Evolutionary conservation across 2,797 vertebrate genomes (phyloP).

Genomic region (Chrysocyon brachyurus): DNA sequence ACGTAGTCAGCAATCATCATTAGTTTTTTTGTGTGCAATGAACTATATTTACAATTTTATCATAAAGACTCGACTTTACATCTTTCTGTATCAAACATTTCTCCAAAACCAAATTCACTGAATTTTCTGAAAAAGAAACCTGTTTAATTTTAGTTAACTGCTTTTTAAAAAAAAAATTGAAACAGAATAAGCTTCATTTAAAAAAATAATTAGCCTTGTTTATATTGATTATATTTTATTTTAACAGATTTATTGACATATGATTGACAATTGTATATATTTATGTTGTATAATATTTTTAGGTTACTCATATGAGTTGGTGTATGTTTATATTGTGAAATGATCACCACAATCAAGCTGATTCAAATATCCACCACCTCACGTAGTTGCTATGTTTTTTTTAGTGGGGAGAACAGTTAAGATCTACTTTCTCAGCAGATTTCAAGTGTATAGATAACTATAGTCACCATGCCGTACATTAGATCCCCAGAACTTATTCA

Average conservation of each 20-base stretch:
- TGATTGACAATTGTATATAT: neutral
- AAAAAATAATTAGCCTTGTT: neutral
- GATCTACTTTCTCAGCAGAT: neutral
- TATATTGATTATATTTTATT: neutral
- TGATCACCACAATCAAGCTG: neutral
- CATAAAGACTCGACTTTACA: neutral
- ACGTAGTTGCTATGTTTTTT: neutral
- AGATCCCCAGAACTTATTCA: neutral
- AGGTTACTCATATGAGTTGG: neutral
- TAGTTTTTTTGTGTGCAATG: neutral
- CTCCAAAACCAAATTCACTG: neutral
- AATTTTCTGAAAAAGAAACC: neutral
- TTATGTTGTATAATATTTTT: neutral
- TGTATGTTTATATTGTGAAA: neutral
- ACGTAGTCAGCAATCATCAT: neutral
- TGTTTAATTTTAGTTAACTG: neutral
- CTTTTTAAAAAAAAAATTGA: neutral
- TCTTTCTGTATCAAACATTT: neutral
- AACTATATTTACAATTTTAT: neutral
- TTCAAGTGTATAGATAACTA: neutral
- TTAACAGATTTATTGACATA: neutral
- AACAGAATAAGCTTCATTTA: neutral
- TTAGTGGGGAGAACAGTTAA: neutral
- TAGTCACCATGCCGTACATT: neutral
- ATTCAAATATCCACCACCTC: neutral